Percentiles rank a stretch among this genome's conserved stretches.
phyloP scores from a whole-genome alignment of 35 echinoderm and acorn worm genomes.

The Hemicentrotus pulcherrimus region DNA sequence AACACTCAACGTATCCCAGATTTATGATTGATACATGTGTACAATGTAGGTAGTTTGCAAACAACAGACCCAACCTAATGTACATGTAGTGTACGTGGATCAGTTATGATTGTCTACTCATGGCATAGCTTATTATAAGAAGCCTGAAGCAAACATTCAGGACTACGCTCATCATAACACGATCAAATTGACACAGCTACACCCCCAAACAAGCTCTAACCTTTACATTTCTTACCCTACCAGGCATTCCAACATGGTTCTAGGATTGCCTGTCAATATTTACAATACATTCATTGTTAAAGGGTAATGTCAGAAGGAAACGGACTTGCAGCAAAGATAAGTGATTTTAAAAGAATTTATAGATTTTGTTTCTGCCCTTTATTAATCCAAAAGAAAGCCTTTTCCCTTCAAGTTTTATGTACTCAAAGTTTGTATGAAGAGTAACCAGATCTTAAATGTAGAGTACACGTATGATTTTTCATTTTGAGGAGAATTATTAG shows the following conservation, averaged over 20 bases:
- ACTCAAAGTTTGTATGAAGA: not conserved
- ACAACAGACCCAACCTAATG: not conserved
- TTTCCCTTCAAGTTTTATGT: not conserved
- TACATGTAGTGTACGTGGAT: not conserved
- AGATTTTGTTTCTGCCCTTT: not conserved
- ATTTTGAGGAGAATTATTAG: too few species aligned
- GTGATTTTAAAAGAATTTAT: not conserved
- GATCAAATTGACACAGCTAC: not conserved
- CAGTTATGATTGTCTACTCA: not conserved
- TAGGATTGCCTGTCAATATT: not conserved
- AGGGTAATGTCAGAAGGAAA: not conserved
- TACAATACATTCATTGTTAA: not conserved
- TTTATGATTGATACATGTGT: not conserved
- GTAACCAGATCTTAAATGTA: too few species aligned
- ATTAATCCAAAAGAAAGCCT: not conserved
- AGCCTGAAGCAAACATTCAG: conserved; percentile 9
- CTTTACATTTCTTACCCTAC: not conserved
- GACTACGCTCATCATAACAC: not conserved
- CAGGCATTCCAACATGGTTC: not conserved
- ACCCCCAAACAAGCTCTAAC: not conserved
- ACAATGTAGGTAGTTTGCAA: not conserved
- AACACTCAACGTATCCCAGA: too few species aligned
- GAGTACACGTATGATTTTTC: too few species aligned
- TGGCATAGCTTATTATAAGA: not conserved
- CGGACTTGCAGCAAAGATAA: not conserved